phyloP scores from a whole-genome alignment of 2,797 vertebrate species.

The Scolopax rusticola region DNA sequence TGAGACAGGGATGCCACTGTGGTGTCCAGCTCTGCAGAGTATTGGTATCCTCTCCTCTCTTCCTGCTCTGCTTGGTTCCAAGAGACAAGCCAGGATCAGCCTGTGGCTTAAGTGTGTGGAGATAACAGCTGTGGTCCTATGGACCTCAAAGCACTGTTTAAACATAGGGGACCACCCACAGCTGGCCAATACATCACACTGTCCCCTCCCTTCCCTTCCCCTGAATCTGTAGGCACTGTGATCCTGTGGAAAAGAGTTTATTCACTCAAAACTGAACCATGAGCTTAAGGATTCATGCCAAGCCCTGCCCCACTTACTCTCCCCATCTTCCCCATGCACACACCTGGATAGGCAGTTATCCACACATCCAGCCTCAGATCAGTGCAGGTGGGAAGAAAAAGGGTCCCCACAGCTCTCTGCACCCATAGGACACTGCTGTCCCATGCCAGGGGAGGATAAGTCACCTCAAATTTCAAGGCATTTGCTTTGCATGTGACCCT shows the following conservation, averaged over 20 bases:
- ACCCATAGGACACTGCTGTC: not conserved
- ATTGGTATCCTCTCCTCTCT: not conserved
- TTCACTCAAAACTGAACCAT: not conserved
- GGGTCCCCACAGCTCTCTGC: not conserved
- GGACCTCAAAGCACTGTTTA: not conserved
- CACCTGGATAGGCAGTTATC: not conserved
- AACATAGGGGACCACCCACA: not conserved
- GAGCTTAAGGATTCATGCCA: not conserved
- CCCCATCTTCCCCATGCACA: not conserved
- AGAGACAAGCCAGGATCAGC: not conserved
- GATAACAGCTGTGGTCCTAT: not conserved
- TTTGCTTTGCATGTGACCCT: not conserved
- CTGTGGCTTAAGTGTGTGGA: not conserved
- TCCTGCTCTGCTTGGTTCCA: not conserved
- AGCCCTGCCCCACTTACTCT: not conserved
- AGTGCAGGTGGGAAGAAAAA: not conserved
- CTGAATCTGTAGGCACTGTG: not conserved
- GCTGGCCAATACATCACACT: not conserved
- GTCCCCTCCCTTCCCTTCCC: not conserved
- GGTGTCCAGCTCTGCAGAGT: not conserved
- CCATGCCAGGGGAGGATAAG: not conserved
- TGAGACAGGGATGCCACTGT: accelerated
- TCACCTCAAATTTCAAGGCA: not conserved
- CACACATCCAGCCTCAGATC: not conserved
- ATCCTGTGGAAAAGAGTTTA: not conserved